Conservation (phyloP, 2,113 vertebrate genomes). For the Hirundichthys speculiger region DNA sequence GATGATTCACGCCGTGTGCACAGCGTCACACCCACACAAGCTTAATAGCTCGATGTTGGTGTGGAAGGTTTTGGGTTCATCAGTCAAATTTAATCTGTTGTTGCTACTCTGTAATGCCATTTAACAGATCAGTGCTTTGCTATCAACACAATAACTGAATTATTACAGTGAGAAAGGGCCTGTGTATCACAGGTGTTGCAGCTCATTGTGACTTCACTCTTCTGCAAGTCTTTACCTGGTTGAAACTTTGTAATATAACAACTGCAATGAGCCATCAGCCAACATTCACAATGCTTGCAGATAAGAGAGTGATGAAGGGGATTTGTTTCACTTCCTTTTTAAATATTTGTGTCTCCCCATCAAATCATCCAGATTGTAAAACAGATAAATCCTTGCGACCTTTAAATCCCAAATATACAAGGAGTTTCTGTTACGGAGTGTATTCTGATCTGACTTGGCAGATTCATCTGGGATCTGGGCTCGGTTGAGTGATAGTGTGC, state of each 20-base stretch:
- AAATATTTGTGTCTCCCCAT: slow-evolving; percentile 52
- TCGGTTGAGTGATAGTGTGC: not conserved
- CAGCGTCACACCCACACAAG: too few relatives aligned
- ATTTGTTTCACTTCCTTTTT: not conserved
- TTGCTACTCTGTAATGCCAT: not conserved
- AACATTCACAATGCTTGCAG: not conserved
- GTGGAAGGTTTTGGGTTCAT: not conserved
- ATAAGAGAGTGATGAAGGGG: not conserved
- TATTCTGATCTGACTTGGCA: slow-evolving; percentile 2
- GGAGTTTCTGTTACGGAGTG: slow-evolving; percentile 36
- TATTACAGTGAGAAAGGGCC: not conserved
- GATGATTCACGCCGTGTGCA: too few relatives aligned
- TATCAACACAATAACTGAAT: not conserved
- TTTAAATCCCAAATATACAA: slow-evolving; percentile 59
- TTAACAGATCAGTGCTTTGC: not conserved
- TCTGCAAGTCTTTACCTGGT: too few relatives aligned
- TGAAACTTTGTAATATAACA: not conserved
- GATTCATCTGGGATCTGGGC: slow-evolving; percentile 25
- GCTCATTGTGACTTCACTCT: too few relatives aligned
- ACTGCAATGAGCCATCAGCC: not conserved
- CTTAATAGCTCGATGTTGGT: too few relatives aligned
- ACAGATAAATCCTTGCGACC: slow-evolving; percentile 44
- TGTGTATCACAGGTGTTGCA: too few relatives aligned
- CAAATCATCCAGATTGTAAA: slow-evolving; percentile 57
- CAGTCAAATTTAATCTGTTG: not conserved